A percentile compares a stretch with the other conserved stretches of the same genome.
Conservation (phyloP, 2,888 invertebrate species). For the Catocala sponsa region DNA sequence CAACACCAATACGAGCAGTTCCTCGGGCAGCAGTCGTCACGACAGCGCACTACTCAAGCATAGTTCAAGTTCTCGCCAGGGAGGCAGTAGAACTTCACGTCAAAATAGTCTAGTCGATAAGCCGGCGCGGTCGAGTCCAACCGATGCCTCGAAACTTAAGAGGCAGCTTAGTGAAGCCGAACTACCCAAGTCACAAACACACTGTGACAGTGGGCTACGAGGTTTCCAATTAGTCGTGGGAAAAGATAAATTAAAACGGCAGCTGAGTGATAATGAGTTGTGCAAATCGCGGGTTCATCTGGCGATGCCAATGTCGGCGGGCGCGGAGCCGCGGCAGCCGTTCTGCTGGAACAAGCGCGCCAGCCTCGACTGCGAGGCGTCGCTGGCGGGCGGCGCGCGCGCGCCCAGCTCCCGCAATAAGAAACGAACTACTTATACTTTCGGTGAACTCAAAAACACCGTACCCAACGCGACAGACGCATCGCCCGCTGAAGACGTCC, state of each 20-base stretch:
- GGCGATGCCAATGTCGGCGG: slow-evolving; percentile 85
- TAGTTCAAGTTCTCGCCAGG: slow-evolving; percentile 50
- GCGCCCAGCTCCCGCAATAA: slow-evolving; percentile 43
- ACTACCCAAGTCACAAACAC: slow-evolving; percentile 56
- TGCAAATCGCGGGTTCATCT: slow-evolving; percentile 71
- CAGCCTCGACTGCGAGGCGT: slow-evolving; percentile 70
- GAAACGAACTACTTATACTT: slow-evolving; percentile 73
- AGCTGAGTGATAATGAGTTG: slow-evolving; percentile 80
- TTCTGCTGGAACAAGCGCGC: slow-evolving; percentile 77
- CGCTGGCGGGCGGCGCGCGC: slow-evolving; percentile 50
- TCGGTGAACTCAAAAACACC: slow-evolving; percentile 83
- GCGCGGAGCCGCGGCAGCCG: slow-evolving; percentile 76
- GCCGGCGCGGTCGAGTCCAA: slow-evolving; percentile 61
- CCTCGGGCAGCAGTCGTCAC: slow-evolving; percentile 71
- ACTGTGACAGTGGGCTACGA: slow-evolving; percentile 56
- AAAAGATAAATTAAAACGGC: slow-evolving; percentile 77
- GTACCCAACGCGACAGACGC: slow-evolving; percentile 72
- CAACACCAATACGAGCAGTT: slow-evolving; percentile 72
- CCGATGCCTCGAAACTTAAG: slow-evolving; percentile 61
- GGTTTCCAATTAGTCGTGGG: slow-evolving; percentile 80
- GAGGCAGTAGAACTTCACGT: slow-evolving; percentile 58
- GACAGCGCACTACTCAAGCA: slow-evolving; percentile 53
- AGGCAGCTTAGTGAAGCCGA: slow-evolving; percentile 78
- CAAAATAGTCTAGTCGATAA: slow-evolving; percentile 76
- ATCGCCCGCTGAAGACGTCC: slow-evolving; percentile 62